Base-by-base conservation (phyloP, 2,888 invertebrate species). In the Beris morrisii region DNA sequence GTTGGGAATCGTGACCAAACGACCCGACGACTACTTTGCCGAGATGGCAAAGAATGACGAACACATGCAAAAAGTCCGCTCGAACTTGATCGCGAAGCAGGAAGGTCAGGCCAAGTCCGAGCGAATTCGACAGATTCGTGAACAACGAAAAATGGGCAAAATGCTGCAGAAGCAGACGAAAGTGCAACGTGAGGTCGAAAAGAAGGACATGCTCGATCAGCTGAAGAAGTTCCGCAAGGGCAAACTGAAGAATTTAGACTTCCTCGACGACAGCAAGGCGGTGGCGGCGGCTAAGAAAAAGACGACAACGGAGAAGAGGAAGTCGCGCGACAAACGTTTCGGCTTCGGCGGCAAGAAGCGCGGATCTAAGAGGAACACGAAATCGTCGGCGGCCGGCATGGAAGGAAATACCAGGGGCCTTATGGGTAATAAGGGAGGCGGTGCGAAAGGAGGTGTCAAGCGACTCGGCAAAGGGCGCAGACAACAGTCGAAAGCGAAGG, bases 41-140 rank as follows among this genome's bases (percentile, higher is more conserved):
- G 95, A 99, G 84, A 99, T 99, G 99, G 95, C 95, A 0, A 99
- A 99, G 80, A 85, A 93, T 12, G 99, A 99, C 81, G 88, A 87
- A 43, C 99, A 99, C 75, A 99, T 99, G 99, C 95, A 96, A 75
- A 97, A 95, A 81, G 89, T 96, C 0, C 85, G 95, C 56, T 86
- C 90, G 75, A 90, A 89, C 75, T 79, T 97, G 32, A 84, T 93
- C 82, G 87, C 91, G 30, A 93, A 93, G 76, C 92, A 97, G 75
- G 86, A 88, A 12, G 88, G 90, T 12, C 90, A 93, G 72, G 92
- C 95, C 64, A 86, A 92, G 71, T 90, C 92, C 0, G 97, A 98
- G 77, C 92, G 95, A 76, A 91, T 95, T 0, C 87, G 92, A 71
- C 93, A 96, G 75, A 83, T 97, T 22, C 84, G 98, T 63, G 90